Evolutionary conservation across 2,113 vertebrate genomes (phyloP), one percentile per base, ranked within the genome.

Genomic region (Corythornis vintsioides): DNA sequence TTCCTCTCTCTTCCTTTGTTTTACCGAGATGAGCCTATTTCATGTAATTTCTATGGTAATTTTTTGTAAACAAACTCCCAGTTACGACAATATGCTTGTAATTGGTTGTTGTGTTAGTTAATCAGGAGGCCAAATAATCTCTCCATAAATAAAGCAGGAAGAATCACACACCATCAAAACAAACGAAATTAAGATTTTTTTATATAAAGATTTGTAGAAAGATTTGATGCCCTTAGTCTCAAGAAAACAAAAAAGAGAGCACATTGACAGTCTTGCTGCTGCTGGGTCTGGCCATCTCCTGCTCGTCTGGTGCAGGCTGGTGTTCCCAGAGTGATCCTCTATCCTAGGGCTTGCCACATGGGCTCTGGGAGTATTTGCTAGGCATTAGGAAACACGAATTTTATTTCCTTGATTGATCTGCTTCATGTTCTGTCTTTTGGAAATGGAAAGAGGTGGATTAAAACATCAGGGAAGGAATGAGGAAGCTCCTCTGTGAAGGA

Each of bases 61-160:
- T 91, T 89, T 89, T 82, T 77, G 67, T 77, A 71, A 52, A 57
- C 82, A 91, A 83, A 73, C 75, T 88, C 60, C 52, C 64, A 89
- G 26, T 91, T 88, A 87, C 33, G 77, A 89, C 86, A 93, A 80
- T 80, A 77, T 76, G 74, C 3, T 2, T 56, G 26, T 92, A 95
- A 91, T 84, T 93, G 45, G 42, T 71, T 89, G 75, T 59, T 94
- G 89, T 82, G 56, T 56, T 82, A 66, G 66, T 78, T 87, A 92
- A 94, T 83, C 40, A 38, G 60, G 52, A 67, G 89, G 82, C 71
- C 67, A 80, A 89, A 89, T 91, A 89, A 91, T 77, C 38, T 73
- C 67, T 87, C 64, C 82, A 87, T 70, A 94, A 95, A 94, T 59
- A 94, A 90, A 79, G 38, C 74, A 40, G n/a, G 47, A 93, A 79